These are phyloP conservation scores for Cyphomyrmex costatus DNA, from an alignment of 1,140 invertebrate species.

Conservation along the genomic window DNA sequence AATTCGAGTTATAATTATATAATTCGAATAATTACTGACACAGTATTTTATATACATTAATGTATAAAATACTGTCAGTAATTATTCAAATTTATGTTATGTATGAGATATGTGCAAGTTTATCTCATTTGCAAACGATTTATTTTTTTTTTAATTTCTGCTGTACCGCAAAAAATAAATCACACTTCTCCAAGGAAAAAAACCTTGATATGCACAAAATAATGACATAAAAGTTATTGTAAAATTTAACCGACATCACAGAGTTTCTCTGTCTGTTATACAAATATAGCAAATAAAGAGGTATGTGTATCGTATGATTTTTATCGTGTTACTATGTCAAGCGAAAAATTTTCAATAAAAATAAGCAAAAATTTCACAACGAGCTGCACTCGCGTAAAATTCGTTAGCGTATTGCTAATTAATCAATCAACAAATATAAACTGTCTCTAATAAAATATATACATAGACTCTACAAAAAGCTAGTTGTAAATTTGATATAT, in stretches of 20 bases:
- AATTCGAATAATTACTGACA: no score
- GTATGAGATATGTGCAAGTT: neutral
- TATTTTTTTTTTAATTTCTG: neutral
- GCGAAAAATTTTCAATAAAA: constrained; percentile 4
- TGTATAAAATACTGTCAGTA: neutral
- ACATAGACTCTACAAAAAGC: neutral
- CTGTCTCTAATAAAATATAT: neutral
- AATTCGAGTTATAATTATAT: no score
- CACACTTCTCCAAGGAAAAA: neutral
- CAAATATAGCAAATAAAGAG: neutral
- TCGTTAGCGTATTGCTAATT: neutral
- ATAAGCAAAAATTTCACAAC: constrained; percentile 8
- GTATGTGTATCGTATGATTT: neutral
- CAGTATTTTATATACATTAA: no score
- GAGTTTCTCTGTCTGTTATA: neutral
- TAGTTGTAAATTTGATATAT: neutral
- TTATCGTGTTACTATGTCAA: neutral
- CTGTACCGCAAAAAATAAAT: constrained; percentile 13
- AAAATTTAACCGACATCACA: constrained; percentile 14
- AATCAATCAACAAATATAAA: neutral
- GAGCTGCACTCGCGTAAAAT: neutral
- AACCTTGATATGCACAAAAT: constrained; percentile 19
- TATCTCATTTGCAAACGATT: constrained; percentile 2
- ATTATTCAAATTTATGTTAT: constrained; percentile 6
- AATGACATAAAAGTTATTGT: neutral